These are phyloP conservation scores for Dicranocentrus wangi DNA, from an alignment of 2,888 invertebrate genomes.

Conservation along the genomic window DNA sequence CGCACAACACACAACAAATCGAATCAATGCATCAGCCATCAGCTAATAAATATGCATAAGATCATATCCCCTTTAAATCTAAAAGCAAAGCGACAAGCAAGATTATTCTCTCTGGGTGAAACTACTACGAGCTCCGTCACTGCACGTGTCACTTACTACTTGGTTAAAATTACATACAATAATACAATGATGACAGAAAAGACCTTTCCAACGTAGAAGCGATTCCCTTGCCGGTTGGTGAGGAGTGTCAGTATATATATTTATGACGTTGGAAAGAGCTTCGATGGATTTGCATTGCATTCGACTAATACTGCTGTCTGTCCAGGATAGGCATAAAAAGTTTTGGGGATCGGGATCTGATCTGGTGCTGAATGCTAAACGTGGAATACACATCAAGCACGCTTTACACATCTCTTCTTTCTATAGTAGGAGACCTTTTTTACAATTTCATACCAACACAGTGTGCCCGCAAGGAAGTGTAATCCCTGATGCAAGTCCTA, in stretches of 20 bases:
- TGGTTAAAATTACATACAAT: constrained; percentile 3
- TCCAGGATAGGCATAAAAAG: neutral
- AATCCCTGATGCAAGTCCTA: constrained; percentile 34
- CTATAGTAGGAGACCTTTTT: constrained; percentile 9
- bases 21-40: constrained; percentile 17
- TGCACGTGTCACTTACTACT: constrained; percentile 40
- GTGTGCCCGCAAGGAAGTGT: constrained; percentile 35
- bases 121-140: constrained; percentile 2
- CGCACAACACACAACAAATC: neutral
- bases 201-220: constrained; percentile 6
- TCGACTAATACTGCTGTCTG: neutral
- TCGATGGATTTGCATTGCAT: constrained; percentile 18
- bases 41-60: constrained; percentile 17
- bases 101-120: neutral
- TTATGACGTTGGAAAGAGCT: neutral
- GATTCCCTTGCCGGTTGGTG: constrained; percentile 7
- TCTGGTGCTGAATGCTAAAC: no score
- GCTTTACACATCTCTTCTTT: no score
- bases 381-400: no score
- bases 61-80: constrained; percentile 5
- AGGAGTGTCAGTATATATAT: neutral
- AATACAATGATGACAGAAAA: constrained; percentile 27
- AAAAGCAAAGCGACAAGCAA: constrained; percentile 6
- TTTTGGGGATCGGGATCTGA: neutral
- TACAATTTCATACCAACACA: constrained; percentile 1